A percentile compares a stretch with the other conserved stretches of the same genome.
Conservation (phyloP, 2,113 vertebrate genomes). For the Callipepla californica region DNA sequence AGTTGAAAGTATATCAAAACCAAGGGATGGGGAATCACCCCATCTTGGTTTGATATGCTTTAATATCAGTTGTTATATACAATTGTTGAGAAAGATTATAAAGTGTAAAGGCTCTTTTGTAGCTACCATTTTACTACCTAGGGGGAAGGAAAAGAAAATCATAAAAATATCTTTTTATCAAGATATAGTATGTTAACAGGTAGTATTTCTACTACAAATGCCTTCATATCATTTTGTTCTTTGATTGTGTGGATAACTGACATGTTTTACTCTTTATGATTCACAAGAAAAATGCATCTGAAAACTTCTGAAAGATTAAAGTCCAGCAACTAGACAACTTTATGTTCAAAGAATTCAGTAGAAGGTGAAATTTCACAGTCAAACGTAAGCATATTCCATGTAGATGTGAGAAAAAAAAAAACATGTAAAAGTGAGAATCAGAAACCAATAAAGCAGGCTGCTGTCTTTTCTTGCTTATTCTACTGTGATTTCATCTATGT, state of each 20-base stretch:
- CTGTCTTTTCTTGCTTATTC: slow-evolving; percentile 1
- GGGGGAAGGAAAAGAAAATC: background rate
- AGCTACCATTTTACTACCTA: background rate
- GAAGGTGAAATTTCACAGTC: slow-evolving; percentile 25
- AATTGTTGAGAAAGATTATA: slow-evolving; percentile 23
- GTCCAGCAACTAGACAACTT: background rate
- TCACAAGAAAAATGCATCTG: background rate
- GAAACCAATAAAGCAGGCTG: slow-evolving; percentile 14
- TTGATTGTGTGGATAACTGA: background rate
- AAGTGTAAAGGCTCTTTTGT: slow-evolving; percentile 7
- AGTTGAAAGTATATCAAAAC: slow-evolving; percentile 64
- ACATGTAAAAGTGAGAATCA: background rate
- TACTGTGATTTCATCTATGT: background rate
- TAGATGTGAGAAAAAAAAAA: background rate
- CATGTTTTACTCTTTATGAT: background rate
- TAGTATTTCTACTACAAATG: background rate
- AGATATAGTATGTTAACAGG: background rate
- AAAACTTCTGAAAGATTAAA: background rate
- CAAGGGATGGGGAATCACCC: slow-evolving; percentile 34
- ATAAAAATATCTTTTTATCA: background rate
- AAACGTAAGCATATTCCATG: background rate
- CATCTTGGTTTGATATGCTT: slow-evolving; percentile 44
- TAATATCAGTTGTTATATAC: slow-evolving; percentile 36
- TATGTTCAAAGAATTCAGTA: background rate
- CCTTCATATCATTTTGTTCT: background rate